phyloP scores from a whole-genome alignment of 1,140 invertebrate species.

The Galendromus occidentalis region DNA sequence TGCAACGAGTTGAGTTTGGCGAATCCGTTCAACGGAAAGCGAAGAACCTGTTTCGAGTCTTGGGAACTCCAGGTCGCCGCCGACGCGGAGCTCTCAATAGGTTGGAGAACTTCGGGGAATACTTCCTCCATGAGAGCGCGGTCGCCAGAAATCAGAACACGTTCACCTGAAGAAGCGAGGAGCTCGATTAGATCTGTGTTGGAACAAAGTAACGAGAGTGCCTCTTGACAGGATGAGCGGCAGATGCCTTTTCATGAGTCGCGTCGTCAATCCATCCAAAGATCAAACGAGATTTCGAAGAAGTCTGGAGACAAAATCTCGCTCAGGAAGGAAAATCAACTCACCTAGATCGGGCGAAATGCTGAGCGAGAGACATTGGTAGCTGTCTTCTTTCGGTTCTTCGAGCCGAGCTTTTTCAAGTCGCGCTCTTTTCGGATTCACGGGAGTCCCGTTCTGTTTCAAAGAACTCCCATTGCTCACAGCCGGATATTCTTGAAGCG shows the following conservation, averaged over 20 bases:
- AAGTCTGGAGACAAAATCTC: no score
- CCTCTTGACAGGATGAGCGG: no score
- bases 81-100: conserved; percentile 54
- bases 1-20: conserved; percentile 78
- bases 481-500: conserved; percentile 12
- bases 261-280: no score
- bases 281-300: no score
- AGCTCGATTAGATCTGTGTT: no score
- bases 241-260: no score
- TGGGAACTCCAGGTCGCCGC: conserved; percentile 62
- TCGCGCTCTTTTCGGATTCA: neutral
- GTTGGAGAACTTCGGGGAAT: conserved; percentile 68
- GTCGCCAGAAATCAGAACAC: conserved; percentile 31
- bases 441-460: conserved; percentile 12
- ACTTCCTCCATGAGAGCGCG: conserved; percentile 33
- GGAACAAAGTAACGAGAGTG: no score
- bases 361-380: conserved; percentile 65
- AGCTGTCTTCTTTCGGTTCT: conserved; percentile 26
- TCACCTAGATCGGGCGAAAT: conserved; percentile 71
- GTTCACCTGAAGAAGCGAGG: conserved; percentile 26
- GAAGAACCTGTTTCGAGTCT: conserved; percentile 60
- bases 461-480: conserved; percentile 7
- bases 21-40: conserved; percentile 76
- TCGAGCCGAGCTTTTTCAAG: conserved; percentile 13
- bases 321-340: conserved; percentile 4